Percentiles rank a stretch among this genome's conserved stretches.
phyloP scores from a whole-genome alignment of 2,797 vertebrate species.

The Tragelaphus eurycerus region DNA sequence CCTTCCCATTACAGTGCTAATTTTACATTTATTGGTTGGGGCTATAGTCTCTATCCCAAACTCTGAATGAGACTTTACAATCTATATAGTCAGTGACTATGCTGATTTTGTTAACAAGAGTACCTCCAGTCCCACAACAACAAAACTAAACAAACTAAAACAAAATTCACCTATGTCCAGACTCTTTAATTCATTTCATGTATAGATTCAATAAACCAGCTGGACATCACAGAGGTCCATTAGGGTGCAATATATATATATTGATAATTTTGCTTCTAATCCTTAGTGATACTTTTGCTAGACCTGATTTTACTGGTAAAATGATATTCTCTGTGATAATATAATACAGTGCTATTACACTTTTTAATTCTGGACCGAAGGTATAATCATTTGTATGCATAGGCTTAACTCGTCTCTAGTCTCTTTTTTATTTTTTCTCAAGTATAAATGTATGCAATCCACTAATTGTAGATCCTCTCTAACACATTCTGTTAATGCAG shows the following conservation, averaged over 20 bases:
- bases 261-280: background rate
- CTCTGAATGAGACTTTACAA: background rate
- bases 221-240: background rate
- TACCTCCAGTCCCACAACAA: background rate
- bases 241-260: background rate
- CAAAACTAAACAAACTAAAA: background rate
- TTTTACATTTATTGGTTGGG: background rate
- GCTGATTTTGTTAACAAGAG: background rate
- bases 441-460: background rate
- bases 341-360: background rate
- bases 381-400: background rate
- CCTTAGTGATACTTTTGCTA: background rate
- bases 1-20: background rate
- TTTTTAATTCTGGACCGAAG: slow-evolving; percentile 5
- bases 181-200: background rate
- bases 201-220: background rate
- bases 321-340: background rate
- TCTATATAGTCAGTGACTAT: background rate
- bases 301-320: background rate
- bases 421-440: background rate
- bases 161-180: background rate
- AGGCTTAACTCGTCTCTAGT: background rate
- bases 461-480: slow-evolving; percentile 12
- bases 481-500: slow-evolving; percentile 1
- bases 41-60: background rate